phyloP scores from a whole-genome alignment of 2,888 invertebrate genomes.

The Lysandra coridon region DNA sequence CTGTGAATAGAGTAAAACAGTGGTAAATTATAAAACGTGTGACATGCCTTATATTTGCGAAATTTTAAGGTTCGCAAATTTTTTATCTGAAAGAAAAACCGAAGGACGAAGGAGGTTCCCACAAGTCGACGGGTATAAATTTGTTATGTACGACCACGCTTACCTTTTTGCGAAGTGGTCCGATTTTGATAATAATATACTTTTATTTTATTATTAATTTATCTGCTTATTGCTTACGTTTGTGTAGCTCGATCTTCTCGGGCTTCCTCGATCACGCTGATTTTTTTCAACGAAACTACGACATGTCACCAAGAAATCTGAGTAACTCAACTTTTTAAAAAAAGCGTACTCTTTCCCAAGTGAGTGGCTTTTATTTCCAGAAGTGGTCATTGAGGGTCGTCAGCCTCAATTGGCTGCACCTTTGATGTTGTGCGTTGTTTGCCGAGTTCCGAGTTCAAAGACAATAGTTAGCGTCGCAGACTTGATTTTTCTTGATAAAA shows the following conservation, averaged over 20 bases:
- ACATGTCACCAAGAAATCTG: not conserved
- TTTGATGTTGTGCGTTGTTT: constrained; percentile 22
- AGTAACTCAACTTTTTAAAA: not conserved
- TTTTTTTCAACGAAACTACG: not conserved
- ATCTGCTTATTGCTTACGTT: not conserved
- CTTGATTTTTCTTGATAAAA: constrained; percentile 14
- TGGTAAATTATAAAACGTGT: no score
- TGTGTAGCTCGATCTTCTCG: not conserved
- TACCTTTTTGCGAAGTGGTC: no score
- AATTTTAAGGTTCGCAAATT: no score
- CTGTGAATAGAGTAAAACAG: no score
- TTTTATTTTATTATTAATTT: no score
- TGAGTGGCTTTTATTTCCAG: constrained; percentile 20
- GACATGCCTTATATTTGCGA: no score
- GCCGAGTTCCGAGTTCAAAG: not conserved
- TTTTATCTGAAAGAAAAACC: no score
- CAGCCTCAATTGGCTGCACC: constrained; percentile 11
- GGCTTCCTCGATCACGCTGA: not conserved
- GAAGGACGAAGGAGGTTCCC: no score
- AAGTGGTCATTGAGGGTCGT: constrained; percentile 19
- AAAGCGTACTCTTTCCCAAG: constrained; percentile 3
- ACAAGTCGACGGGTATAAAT: no score
- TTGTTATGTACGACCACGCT: no score
- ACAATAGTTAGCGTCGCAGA: not conserved
- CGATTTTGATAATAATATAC: no score